These are phyloP conservation scores for Gobius niger DNA, from an alignment of 2,113 vertebrate species.

Conservation along the genomic window DNA sequence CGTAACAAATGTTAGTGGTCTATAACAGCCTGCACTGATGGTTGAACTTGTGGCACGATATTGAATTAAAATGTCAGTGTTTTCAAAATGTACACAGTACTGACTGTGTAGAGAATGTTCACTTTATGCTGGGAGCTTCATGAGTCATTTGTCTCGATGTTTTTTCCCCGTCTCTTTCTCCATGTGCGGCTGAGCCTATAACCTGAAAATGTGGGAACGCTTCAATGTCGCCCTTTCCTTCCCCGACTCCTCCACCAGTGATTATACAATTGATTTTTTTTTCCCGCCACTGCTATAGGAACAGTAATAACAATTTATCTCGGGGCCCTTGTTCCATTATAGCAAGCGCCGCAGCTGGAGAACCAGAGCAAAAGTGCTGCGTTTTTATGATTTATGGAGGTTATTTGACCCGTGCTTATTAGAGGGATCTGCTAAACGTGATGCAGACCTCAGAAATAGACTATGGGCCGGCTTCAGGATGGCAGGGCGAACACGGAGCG, in stretches of 20 bases:
- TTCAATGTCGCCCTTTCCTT: conserved; percentile 72
- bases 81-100: too few relatives aligned
- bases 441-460: conserved; percentile 64
- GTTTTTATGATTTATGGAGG: conserved; percentile 76
- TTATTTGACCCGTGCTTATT: conserved; percentile 77
- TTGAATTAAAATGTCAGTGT: too few relatives aligned
- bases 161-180: conserved; percentile 39
- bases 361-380: conserved; percentile 67
- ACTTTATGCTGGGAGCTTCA: conserved; percentile 30
- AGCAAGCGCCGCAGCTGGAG: conserved; percentile 57
- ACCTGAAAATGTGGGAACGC: conserved; percentile 67
- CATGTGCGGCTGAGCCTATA: conserved; percentile 40
- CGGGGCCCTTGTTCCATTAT: conserved; percentile 75
- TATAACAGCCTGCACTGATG: too few relatives aligned
- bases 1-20: too few relatives aligned
- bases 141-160: conserved; percentile 52
- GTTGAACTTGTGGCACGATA: too few relatives aligned
- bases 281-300: conserved; percentile 55
- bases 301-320: conserved; percentile 81
- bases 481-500: conserved; percentile 38
- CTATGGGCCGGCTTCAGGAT: conserved; percentile 51
- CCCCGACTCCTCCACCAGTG: conserved; percentile 62
- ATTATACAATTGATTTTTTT: conserved; percentile 77
- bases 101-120: too few relatives aligned
- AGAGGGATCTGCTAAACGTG: conserved; percentile 66